phyloP scores from a whole-genome alignment of 2,888 invertebrate genomes.

The Caenorhabditis zanzibari region DNA sequence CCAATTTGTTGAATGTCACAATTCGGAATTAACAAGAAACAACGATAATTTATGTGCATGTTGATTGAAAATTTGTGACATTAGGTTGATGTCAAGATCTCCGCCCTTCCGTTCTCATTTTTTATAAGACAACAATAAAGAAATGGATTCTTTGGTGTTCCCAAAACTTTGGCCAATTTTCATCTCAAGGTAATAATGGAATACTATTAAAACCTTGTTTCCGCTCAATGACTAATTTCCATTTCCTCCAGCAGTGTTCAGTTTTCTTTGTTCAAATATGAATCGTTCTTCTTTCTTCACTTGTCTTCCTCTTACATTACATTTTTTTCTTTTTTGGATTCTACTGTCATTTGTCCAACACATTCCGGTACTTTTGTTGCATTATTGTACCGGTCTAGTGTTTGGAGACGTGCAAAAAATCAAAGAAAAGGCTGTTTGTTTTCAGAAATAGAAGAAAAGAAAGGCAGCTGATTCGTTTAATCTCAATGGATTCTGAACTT shows the following conservation, averaged over 20 bases:
- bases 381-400: conserved; percentile 54
- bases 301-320: conserved; percentile 15
- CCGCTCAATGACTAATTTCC: conserved; percentile 61
- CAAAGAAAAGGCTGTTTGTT: conserved; percentile 14
- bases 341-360: conserved; percentile 48
- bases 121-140: not conserved
- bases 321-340: conserved; percentile 21
- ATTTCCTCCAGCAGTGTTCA: conserved; percentile 52
- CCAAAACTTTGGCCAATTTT: conserved; percentile 1
- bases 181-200: conserved; percentile 41
- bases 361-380: conserved; percentile 55
- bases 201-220: conserved; percentile 58
- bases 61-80: conserved; percentile 37
- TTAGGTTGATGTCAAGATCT: conserved; percentile 20
- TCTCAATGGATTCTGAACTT: conserved; percentile 49
- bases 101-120: not conserved
- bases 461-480: conserved; percentile 43
- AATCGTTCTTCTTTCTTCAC: conserved; percentile 55
- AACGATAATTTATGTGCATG: conserved; percentile 57
- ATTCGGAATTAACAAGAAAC: not conserved
- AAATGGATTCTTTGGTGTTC: conserved; percentile 1
- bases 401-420: conserved; percentile 52
- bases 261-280: conserved; percentile 59
- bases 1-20: not conserved
- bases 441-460: conserved; percentile 29